These are phyloP conservation scores for Meloidogyne floridensis DNA, from an alignment of 1,140 invertebrate species.

Conservation along the genomic window DNA sequence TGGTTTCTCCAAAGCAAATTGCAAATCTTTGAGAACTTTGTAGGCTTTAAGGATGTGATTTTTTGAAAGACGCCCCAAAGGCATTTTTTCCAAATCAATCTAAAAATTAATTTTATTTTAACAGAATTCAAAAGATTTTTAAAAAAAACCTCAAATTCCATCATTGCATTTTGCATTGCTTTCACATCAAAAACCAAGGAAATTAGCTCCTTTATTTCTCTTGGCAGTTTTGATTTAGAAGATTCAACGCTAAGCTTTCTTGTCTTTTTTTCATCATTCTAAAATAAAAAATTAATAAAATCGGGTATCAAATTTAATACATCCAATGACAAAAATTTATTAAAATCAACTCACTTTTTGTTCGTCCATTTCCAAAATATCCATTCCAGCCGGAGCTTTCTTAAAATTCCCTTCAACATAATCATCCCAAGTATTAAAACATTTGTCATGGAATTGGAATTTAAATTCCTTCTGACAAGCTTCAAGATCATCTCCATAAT, in stretches of 20 bases:
- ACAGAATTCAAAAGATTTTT: background rate
- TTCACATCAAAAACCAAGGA: conserved; percentile 76
- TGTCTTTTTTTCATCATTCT: conserved; percentile 69
- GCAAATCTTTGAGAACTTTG: conserved; percentile 36
- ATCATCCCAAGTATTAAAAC: conserved; percentile 76
- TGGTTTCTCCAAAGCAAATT: conserved; percentile 31
- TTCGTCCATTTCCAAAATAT: conserved; percentile 83
- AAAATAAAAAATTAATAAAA: too few species aligned
- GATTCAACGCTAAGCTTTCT: conserved; percentile 68
- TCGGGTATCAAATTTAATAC: too few species aligned
- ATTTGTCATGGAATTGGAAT: conserved; percentile 78
- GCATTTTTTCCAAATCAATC: conserved; percentile 52
- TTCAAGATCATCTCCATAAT: conserved; percentile 67
- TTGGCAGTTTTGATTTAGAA: conserved; percentile 39
- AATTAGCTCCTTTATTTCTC: conserved; percentile 44
- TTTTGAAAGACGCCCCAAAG: conserved; percentile 38
- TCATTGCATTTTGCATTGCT: conserved; percentile 57
- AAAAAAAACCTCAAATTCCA: conserved; percentile 77
- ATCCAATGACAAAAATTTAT: too few species aligned
- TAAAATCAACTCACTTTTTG: conserved; percentile 53
- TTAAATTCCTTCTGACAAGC: conserved; percentile 76
- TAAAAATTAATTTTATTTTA: conserved; percentile 18
- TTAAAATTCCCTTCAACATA: conserved; percentile 72
- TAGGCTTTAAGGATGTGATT: conserved; percentile 42
- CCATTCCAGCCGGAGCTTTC: conserved; percentile 77